Base-by-base conservation (phyloP, 2,888 invertebrate genomes). In the Apodemia duryi region DNA sequence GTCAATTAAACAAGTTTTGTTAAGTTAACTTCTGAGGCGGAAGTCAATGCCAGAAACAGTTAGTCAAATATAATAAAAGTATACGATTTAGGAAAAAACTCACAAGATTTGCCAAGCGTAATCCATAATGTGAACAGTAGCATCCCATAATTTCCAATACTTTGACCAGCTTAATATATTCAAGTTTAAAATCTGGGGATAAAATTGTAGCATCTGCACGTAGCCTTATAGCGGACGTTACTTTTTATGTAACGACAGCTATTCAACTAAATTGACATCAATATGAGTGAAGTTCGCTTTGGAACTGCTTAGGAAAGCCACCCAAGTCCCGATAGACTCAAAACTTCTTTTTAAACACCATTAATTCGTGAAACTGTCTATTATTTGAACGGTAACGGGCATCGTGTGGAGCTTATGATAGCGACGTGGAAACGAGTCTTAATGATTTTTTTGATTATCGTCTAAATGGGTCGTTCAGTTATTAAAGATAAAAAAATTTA, bases 251-350 rank as follows among this genome's bases (percentile, higher is more conserved):
- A 79, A 89, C 76, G 75, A 77, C 80, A 70, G 66, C 78, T 81
- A 83, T 87, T 81, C 83, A 74, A 78, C 78, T 75, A 83, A 88
- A 88, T 87, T 86, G 86, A 83, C 88, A 86, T 82, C 80, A 83
- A 83, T 80, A 82, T 80, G 82, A 80, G 77, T 74, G 70, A 83
- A 82, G 74, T 77, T 74, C 64, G 71, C 71, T 73, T 70, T 68
- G 63, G 66, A 71, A 69, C 67, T 71, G 71, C 71, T 71, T 69
- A 71, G 71, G 67, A 72, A 73, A 75, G 74, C 76, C 72, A 72
- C 71, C 68, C 69, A 66, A 74, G 75, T 72, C 71, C 71, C 72
- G 73, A 77, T 74, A 75, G 74, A 68, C 72, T 73, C 65, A 66
- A 69, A 74, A 75, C 72, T 76, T 75, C 73, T 73, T 75, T 74